Evolutionary conservation across 2,888 invertebrate species (phyloP).

Genomic region (Boloria selene): DNA sequence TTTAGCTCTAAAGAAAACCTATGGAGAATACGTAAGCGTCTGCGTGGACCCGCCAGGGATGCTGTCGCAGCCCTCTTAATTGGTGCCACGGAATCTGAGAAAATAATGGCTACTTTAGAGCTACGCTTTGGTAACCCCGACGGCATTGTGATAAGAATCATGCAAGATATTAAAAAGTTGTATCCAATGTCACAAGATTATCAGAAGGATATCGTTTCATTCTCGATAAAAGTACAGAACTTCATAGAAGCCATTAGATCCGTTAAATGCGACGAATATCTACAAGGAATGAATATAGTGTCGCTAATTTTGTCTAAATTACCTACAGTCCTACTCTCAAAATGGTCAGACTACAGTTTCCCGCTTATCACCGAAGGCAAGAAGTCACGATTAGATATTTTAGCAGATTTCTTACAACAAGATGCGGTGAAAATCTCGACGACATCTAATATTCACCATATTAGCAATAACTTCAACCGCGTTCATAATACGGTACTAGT

Average conservation of each 20-base stretch:
- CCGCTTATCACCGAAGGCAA: constrained; percentile 25
- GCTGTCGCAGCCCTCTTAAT: constrained; percentile 32
- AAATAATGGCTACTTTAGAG: constrained; percentile 25
- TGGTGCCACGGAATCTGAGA: not conserved
- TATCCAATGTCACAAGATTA: constrained; percentile 35
- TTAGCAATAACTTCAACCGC: too few species aligned
- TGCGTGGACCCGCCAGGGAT: constrained; percentile 42
- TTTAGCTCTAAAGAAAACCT: constrained; percentile 43
- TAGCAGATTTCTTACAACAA: constrained; percentile 40
- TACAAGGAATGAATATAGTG: constrained; percentile 29
- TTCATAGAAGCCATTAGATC: constrained; percentile 37
- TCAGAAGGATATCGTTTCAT: constrained; percentile 39
- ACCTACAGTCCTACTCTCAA: constrained; percentile 38
- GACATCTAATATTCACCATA: too few species aligned
- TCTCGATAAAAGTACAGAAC: constrained; percentile 42
- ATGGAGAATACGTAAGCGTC: constrained; percentile 43
- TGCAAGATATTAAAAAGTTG: constrained; percentile 39
- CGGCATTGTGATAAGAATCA: constrained; percentile 35
- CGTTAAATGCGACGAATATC: constrained; percentile 32
- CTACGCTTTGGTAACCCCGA: constrained; percentile 44
- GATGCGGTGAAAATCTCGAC: constrained; percentile 37
- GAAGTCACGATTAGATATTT: constrained; percentile 36
- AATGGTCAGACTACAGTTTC: constrained; percentile 45
- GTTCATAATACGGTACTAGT: too few species aligned
- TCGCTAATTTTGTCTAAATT: constrained; percentile 38